Conservation (phyloP, 2,113 vertebrate species). For the Marcusenius ussheri region DNA sequence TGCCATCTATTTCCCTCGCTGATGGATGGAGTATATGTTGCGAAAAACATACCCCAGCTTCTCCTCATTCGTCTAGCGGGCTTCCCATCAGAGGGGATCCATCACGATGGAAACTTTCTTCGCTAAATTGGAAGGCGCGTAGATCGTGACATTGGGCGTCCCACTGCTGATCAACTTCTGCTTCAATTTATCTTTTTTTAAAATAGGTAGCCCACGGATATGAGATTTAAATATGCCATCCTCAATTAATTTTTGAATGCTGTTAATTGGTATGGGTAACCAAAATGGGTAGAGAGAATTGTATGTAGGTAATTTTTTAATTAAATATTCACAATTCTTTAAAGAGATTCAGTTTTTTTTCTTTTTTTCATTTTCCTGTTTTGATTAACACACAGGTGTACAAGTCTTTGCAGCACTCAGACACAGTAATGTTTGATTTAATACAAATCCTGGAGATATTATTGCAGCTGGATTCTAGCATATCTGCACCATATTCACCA, state of each 20-base stretch:
- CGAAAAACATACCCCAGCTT: not conserved
- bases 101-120: not conserved
- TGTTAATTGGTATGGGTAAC: slow-evolving; percentile 6
- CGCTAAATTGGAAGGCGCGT: not conserved
- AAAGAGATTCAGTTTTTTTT: not conserved
- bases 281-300: not conserved
- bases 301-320: not conserved
- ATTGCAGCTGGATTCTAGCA: not conserved
- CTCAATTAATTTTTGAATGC: slow-evolving; percentile 2
- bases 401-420: not conserved
- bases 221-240: not conserved
- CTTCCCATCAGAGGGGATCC: not conserved
- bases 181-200: not conserved
- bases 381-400: not conserved
- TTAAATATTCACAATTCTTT: not conserved
- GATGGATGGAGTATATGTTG: not conserved
- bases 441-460: not conserved
- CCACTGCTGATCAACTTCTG: not conserved
- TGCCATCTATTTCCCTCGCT: not conserved
- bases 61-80: not conserved
- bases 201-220: not conserved
- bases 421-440: not conserved
- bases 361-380: not conserved
- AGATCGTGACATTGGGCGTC: not conserved
- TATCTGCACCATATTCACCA: not conserved